Evolutionary conservation across 2,113 vertebrate genomes (phyloP), one percentile per base, ranked within the genome.

Genomic region (Boulengerochromis microlepis): DNA sequence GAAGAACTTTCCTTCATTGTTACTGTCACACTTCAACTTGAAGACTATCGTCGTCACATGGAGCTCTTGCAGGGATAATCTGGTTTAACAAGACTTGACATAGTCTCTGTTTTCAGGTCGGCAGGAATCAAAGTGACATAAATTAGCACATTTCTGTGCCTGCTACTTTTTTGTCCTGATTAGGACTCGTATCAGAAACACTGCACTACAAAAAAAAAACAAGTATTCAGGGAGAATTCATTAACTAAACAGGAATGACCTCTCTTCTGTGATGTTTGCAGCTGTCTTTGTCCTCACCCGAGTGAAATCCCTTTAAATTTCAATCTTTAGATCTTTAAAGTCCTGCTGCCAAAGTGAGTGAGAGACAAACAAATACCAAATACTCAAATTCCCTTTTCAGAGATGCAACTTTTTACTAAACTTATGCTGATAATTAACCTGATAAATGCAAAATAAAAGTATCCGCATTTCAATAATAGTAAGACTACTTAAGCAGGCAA

Each of bases 261-360:
- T 11, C 38, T 40, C 38, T 40, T 12, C 38, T 35, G 10, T 35
- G 59, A 2, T 12, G 4, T n/a, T 35, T 35, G 57, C 57, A 61
- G 3, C 1, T 31, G 29, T 18, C 15, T 61, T 61, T 61, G 8
- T 33, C 57, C 2, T 61, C 57, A 1, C 15, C 18, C 0, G 2
- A 38, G 18, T 0, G 33, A 66, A 35, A 66, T 38, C 31, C 31
- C 4, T 38, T 35, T 66, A 8, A 66, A 66, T 66, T 66, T 66
- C 4, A 38, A 2, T 38, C 31, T 66, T 38, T 66, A 40, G 12
- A 40, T 69, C 64, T 66, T 66, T 66, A 22, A 38, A 66, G 61
- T 22, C 0, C 2, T 38, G 61, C 61, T 66, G 33, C 19, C 33
- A 66, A 69, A 69, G 64, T 69, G 7, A 69, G n/a, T 22, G 64